Conservation (phyloP, 1,140 invertebrate species). For the Magallana gigas region DNA sequence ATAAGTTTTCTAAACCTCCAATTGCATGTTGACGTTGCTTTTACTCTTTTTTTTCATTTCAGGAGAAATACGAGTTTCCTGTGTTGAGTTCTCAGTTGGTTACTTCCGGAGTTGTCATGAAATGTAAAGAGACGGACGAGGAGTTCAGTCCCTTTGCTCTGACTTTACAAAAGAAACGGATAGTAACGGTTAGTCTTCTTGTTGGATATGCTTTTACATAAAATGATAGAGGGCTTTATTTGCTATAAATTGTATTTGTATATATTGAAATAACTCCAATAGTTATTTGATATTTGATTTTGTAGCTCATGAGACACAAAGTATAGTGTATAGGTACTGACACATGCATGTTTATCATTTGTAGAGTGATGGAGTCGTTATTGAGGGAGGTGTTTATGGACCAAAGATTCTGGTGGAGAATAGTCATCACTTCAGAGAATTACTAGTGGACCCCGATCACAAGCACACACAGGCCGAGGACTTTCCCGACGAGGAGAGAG, state of each 20-base stretch:
- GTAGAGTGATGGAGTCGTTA: not conserved
- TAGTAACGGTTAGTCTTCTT: slow-evolving; percentile 62
- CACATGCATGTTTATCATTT: not conserved
- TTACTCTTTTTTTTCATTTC: slow-evolving; percentile 9
- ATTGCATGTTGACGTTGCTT: not conserved
- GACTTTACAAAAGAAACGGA: slow-evolving; percentile 60
- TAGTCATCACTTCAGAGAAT: not conserved
- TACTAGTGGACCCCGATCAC: not conserved
- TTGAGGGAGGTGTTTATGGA: not conserved
- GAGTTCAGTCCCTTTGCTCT: slow-evolving; percentile 67
- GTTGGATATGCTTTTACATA: not conserved
- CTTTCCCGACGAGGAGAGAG: not conserved
- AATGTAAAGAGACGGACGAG: slow-evolving; percentile 57
- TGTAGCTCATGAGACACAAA: too few species aligned
- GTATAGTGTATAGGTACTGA: not conserved
- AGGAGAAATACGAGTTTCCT: slow-evolving; percentile 67
- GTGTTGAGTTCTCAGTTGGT: slow-evolving; percentile 59
- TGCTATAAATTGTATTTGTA: too few species aligned
- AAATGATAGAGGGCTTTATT: too few species aligned
- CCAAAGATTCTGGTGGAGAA: slow-evolving; percentile 12
- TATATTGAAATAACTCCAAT: not conserved
- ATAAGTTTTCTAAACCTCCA: not conserved
- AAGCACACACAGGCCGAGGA: not conserved
- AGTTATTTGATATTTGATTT: not conserved
- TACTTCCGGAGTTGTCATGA: slow-evolving; percentile 50